These are phyloP conservation scores for Eulithis prunata DNA, from an alignment of 2,888 invertebrate genomes.

Conservation along the genomic window DNA sequence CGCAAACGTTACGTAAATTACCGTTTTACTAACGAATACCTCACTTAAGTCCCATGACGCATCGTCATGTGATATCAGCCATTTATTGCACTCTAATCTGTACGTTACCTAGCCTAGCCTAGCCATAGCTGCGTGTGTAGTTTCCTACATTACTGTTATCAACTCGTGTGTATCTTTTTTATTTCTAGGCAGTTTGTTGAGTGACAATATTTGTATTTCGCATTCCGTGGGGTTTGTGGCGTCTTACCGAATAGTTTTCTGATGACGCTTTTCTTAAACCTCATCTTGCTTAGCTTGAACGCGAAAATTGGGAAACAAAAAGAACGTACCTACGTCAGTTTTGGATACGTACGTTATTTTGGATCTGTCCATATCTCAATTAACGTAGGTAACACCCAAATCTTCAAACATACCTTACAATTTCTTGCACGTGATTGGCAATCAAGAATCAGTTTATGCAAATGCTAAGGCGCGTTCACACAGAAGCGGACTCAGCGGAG, in stretches of 20 bases:
- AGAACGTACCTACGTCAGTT: too few species aligned
- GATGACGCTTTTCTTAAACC: constrained; percentile 42
- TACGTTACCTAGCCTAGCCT: constrained; percentile 31
- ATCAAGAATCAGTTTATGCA: constrained; percentile 58
- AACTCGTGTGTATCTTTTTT: constrained; percentile 37
- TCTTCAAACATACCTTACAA: not conserved
- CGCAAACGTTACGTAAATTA: constrained; percentile 11
- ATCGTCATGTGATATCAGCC: constrained; percentile 52
- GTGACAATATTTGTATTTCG: constrained; percentile 62
- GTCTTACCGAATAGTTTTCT: constrained; percentile 52
- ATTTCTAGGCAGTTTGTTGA: constrained; percentile 47
- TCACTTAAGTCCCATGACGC: constrained; percentile 48
- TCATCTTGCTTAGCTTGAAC: not conserved
- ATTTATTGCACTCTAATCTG: constrained; percentile 51
- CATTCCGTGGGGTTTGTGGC: constrained; percentile 56
- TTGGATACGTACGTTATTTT: too few species aligned
- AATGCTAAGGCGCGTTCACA: constrained; percentile 75
- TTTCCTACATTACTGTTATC: constrained; percentile 31
- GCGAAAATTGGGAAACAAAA: too few species aligned
- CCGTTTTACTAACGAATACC: constrained; percentile 29
- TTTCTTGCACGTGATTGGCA: constrained; percentile 30
- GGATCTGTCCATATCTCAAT: not conserved
- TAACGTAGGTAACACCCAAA: not conserved
- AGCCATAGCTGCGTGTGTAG: constrained; percentile 2
- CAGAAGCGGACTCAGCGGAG: constrained; percentile 54